A percentile compares a stretch with the other conserved stretches of the same genome.
Evolutionary conservation across 2,113 vertebrate genomes (phyloP).

Genomic region (Toxostoma redivivum): DNA sequence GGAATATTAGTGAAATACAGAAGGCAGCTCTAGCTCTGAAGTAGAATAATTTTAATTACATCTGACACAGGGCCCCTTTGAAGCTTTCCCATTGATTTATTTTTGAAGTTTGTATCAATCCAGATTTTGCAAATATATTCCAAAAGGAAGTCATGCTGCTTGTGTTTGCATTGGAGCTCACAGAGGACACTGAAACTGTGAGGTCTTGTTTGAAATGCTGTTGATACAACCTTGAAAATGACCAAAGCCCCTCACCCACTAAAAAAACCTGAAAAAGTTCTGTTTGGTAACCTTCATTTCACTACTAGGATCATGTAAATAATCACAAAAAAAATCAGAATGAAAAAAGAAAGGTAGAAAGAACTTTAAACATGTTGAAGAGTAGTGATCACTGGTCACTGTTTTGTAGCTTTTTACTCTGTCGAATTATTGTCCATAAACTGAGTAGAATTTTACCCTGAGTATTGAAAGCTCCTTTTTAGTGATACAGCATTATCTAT

Average conservation of each 20-base stretch:
- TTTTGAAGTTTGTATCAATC: not conserved
- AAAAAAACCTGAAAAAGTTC: not conserved
- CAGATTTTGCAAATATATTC: not conserved
- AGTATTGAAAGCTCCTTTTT: not conserved
- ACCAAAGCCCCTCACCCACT: accelerated
- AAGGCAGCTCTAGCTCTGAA: not conserved
- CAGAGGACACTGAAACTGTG: not conserved
- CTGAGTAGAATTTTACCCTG: not conserved
- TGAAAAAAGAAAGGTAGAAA: not conserved
- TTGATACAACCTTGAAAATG: not conserved
- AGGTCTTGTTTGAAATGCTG: not conserved
- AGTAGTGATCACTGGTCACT: not conserved
- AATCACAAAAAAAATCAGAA: not conserved
- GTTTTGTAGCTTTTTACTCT: not conserved
- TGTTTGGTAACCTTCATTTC: not conserved
- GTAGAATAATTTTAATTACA: not conserved
- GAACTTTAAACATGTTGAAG: not conserved
- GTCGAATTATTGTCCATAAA: not conserved
- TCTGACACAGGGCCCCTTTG: not conserved
- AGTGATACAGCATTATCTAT: not conserved
- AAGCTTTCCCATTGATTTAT: not conserved
- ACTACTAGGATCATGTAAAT: not conserved
- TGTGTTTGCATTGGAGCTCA: not conserved
- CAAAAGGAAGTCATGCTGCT: not conserved
- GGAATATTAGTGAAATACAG: not conserved